phyloP scores from a whole-genome alignment of 2,113 vertebrate genomes.

The Euleptes europaea region DNA sequence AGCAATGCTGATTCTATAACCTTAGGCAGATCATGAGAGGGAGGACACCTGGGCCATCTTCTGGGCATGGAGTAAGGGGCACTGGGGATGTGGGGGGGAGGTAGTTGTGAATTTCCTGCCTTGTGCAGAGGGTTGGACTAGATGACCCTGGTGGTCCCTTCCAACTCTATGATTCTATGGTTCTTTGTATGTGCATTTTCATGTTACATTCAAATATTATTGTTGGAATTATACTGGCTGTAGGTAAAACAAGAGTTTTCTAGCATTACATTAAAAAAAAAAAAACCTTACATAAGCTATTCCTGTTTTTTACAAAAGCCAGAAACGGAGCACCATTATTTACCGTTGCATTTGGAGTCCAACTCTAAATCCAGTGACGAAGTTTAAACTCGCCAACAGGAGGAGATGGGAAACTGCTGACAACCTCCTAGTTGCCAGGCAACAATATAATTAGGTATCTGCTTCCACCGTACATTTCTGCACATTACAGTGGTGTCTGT shows the following conservation, averaged over 20 bases:
- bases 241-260: background rate
- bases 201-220: no score
- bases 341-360: slow-evolving; percentile 18
- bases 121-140: no score
- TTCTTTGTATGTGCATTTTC: no score
- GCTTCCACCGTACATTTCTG: slow-evolving; percentile 43
- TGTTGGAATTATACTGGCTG: background rate
- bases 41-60: no score
- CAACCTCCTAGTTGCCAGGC: slow-evolving; percentile 43
- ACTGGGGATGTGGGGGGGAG: no score
- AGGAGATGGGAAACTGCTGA: slow-evolving; percentile 40
- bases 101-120: no score
- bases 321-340: background rate
- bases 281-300: no score
- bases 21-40: no score
- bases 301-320: background rate
- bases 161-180: no score
- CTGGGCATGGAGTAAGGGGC: no score
- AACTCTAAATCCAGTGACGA: slow-evolving; percentile 23
- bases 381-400: background rate
- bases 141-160: no score
- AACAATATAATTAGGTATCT: slow-evolving; percentile 47
- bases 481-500: slow-evolving; percentile 35
- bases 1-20: no score
- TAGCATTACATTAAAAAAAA: background rate